Percentiles rank a stretch among this genome's conserved stretches.
phyloP scores from a whole-genome alignment of 2,113 vertebrate genomes.

The Eulemur macaco region DNA sequence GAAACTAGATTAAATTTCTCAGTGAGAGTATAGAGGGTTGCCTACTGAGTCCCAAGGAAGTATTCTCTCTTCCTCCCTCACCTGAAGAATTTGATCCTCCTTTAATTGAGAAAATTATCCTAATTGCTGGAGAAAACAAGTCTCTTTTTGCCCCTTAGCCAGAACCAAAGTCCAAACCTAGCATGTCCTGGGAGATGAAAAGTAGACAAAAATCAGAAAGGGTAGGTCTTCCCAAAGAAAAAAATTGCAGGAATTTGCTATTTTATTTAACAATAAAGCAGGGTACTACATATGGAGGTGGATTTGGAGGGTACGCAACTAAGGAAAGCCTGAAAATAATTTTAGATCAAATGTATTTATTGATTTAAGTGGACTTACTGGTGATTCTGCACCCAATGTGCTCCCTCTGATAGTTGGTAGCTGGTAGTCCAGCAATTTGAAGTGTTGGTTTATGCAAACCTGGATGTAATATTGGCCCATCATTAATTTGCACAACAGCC shows the following conservation, averaged over 20 bases:
- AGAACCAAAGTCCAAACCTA: neutral
- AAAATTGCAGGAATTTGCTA: neutral
- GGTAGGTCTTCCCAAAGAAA: neutral
- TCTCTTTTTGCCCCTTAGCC: neutral
- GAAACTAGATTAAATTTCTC: neutral
- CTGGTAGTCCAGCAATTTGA: neutral
- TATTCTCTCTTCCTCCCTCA: neutral
- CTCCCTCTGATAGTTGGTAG: neutral
- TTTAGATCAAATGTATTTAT: constrained; percentile 3
- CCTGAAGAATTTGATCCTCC: neutral
- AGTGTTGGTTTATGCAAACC: neutral
- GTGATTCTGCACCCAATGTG: neutral
- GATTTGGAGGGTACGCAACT: neutral
- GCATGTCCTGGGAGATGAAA: neutral
- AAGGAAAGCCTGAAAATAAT: constrained; percentile 1
- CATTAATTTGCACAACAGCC: neutral
- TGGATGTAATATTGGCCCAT: neutral
- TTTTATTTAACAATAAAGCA: neutral
- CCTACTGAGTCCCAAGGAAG: neutral
- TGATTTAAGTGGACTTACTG: neutral
- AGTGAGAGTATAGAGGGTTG: neutral
- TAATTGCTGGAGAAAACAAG: neutral
- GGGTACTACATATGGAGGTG: neutral
- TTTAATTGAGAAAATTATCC: neutral
- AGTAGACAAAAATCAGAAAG: neutral